Percentiles rank a stretch among this genome's conserved stretches.
Evolutionary conservation across 2,113 vertebrate genomes (phyloP).

Genomic region (Psettodes erumei): DNA sequence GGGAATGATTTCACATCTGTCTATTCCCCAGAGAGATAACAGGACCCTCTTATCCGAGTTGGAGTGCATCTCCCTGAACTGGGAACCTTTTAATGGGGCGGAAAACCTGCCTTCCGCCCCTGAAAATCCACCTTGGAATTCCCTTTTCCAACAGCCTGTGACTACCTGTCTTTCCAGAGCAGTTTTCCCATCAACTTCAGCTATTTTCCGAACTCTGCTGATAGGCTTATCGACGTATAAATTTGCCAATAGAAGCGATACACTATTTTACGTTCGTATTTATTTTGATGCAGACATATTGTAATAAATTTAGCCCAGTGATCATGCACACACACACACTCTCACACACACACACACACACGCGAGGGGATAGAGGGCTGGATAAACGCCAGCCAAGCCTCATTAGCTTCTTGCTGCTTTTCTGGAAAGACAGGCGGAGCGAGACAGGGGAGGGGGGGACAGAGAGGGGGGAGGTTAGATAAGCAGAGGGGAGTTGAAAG

Average conservation of each 20-base stretch:
- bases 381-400: slow-evolving; percentile 81
- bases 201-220: neutral
- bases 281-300: slow-evolving; percentile 52
- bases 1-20: slow-evolving; percentile 80
- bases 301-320: slow-evolving; percentile 34
- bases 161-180: slow-evolving; percentile 48
- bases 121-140: slow-evolving; percentile 60
- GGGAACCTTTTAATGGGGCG: slow-evolving; percentile 75
- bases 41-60: slow-evolving; percentile 68
- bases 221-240: slow-evolving; percentile 1
- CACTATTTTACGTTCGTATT: slow-evolving; percentile 23
- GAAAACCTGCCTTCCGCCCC: slow-evolving; percentile 73
- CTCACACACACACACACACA: slow-evolving; percentile 32
- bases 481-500: slow-evolving; percentile 75
- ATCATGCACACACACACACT: slow-evolving; percentile 16
- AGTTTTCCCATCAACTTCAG: slow-evolving; percentile 12
- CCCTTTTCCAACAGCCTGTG: slow-evolving; percentile 58
- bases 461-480: slow-evolving; percentile 65
- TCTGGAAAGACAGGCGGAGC: slow-evolving; percentile 74
- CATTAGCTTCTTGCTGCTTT: slow-evolving; percentile 80
- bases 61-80: slow-evolving; percentile 66
- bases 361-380: slow-evolving; percentile 65
- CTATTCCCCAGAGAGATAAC: slow-evolving; percentile 62
- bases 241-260: slow-evolving; percentile 4
- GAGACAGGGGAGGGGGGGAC: slow-evolving; percentile 58